Percentiles rank a stretch among this genome's conserved stretches.
Conservation (phyloP, 2,888 invertebrate genomes). For the Cremastinae sp. region DNA sequence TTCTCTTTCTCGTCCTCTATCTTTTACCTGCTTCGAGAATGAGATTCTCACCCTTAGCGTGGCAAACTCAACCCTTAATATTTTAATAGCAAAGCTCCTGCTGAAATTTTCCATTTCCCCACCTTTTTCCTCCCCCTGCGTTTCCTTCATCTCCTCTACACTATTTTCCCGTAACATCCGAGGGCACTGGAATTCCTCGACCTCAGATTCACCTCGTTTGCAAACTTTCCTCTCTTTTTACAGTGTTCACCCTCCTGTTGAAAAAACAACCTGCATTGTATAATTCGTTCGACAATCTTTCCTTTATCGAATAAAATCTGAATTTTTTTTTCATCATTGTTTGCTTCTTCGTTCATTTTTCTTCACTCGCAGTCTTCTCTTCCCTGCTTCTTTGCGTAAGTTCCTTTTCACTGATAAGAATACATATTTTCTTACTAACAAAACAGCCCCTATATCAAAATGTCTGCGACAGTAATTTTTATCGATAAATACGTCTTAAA, state of each 20-base stretch:
- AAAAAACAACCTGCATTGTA: no score
- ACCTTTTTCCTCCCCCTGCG: neutral
- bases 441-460: no score
- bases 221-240: neutral
- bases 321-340: no score
- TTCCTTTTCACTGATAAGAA: no score
- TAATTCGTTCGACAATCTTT: constrained; percentile 37
- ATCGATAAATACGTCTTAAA: no score
- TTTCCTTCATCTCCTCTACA: neutral
- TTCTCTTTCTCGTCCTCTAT: constrained; percentile 8
- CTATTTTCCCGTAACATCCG: constrained; percentile 33
- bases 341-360: no score
- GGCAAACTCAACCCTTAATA: constrained; percentile 51
- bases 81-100: constrained; percentile 51
- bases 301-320: no score
- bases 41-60: constrained; percentile 27
- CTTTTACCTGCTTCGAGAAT: constrained; percentile 11
- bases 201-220: constrained; percentile 21
- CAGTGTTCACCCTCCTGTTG: constrained; percentile 10
- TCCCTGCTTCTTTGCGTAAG: no score
- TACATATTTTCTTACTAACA: no score
- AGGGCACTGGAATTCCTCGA: constrained; percentile 47
- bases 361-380: no score
- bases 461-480: no score
- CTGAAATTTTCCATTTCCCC: constrained; percentile 13